Percentiles rank a stretch among this genome's conserved stretches.
Conservation (phyloP, 2,888 invertebrate species). For the Erannis defoliaria region DNA sequence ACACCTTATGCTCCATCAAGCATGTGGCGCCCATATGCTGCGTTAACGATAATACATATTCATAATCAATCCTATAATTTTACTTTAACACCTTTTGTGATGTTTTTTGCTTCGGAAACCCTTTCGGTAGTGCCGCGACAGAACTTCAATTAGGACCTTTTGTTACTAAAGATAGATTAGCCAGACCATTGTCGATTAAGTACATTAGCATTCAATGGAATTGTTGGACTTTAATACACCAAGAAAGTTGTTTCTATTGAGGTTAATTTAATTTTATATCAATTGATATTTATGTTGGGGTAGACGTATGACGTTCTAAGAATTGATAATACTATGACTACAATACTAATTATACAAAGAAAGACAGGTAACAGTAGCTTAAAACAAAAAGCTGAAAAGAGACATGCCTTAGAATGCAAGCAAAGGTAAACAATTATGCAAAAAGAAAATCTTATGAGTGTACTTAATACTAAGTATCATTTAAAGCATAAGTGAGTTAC, state of each 20-base stretch:
- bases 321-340: too few relatives aligned
- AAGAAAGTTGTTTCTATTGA: constrained; percentile 25
- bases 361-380: too few relatives aligned
- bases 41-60: constrained; percentile 66
- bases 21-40: constrained; percentile 79
- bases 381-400: too few relatives aligned
- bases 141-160: constrained; percentile 68
- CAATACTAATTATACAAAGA: too few relatives aligned
- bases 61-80: constrained; percentile 67
- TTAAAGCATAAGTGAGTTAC: too few relatives aligned
- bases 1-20: constrained; percentile 71
- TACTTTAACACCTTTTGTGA: constrained; percentile 71
- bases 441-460: too few relatives aligned
- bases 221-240: constrained; percentile 7
- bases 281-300: not conserved
- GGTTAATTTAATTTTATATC: constrained; percentile 21
- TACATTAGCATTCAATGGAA: constrained; percentile 37
- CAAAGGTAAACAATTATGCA: too few relatives aligned
- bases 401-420: too few relatives aligned
- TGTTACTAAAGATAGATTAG: constrained; percentile 60
- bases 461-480: too few relatives aligned
- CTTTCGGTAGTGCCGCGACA: constrained; percentile 70
- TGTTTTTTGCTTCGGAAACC: constrained; percentile 63
- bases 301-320: not conserved
- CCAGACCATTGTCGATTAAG: constrained; percentile 38